Conservation (phyloP, 1,140 invertebrate species). For the Macrobrachium rosenbergii region DNA sequence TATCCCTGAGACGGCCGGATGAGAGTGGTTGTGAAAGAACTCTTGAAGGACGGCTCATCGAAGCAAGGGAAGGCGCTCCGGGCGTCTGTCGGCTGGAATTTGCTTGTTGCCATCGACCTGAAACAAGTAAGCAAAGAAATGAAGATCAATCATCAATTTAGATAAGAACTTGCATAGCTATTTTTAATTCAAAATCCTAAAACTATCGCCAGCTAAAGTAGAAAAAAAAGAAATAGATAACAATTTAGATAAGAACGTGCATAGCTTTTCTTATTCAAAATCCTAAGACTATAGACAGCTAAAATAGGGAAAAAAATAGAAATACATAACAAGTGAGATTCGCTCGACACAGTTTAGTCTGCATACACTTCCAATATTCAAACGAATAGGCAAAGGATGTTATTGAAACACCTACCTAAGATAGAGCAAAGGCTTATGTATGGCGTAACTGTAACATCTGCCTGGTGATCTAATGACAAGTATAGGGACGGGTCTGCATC, state of each 20-base stretch:
- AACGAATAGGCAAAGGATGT: too few species aligned
- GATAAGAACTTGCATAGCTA: background rate
- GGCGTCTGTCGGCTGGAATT: slow-evolving; percentile 78
- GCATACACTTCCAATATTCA: too few species aligned
- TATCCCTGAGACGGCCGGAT: slow-evolving; percentile 78
- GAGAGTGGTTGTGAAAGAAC: slow-evolving; percentile 84
- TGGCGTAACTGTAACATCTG: too few species aligned
- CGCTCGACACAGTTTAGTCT: too few species aligned
- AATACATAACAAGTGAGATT: too few species aligned
- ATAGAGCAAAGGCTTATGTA: too few species aligned
- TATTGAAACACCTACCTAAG: too few species aligned
- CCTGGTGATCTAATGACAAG: too few species aligned
- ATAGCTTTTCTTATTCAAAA: background rate
- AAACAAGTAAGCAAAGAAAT: background rate
- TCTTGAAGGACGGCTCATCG: slow-evolving; percentile 95
- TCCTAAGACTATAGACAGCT: background rate
- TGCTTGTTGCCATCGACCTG: slow-evolving; percentile 73
- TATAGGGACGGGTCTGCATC: too few species aligned
- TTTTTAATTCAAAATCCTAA: background rate
- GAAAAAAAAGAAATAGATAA: too few species aligned
- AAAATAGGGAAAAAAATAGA: too few species aligned
- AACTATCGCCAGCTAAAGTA: too few species aligned
- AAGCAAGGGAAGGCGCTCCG: slow-evolving; percentile 85
- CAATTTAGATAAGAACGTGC: background rate
- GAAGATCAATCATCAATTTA: background rate